Evolutionary conservation across 2,113 vertebrate genomes (phyloP), one percentile per base, ranked within the genome.

Genomic region (Apus apus): DNA sequence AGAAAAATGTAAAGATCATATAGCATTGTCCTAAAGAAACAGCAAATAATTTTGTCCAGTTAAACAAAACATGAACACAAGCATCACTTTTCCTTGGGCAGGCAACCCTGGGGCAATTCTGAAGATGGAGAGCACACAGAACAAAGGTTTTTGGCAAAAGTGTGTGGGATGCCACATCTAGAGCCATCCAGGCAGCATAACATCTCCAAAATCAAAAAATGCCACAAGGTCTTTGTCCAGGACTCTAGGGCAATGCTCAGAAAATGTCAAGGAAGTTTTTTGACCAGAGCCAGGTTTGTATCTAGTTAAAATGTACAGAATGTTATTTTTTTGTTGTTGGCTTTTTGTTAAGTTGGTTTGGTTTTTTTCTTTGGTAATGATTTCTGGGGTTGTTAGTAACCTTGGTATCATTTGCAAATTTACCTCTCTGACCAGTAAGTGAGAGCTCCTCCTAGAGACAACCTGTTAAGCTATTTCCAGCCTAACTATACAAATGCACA

Each of bases 211-310:
- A 76, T 56, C 8, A 58, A 79, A 82, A 58, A 0, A 1, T 56
- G 7, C 19, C 5, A 9, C 19, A 73, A 56, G 23, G 15, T 61
- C 48, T 80, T 74, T 67, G 17, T 2, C 34, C 38, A 82, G 20
- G 13, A 50, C 11, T 18, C 2, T 58, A 30, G 1, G 70, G 19
- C 3, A 46, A 11, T 1, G 2, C 8, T n/a, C 8, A 40, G 15
- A 77, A 82, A 81, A 25, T 15, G 27, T 43, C 32, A 65, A 48
- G 13, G 13, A 25, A 64, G 13, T 58, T 12, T 64, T 43, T 27
- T 74, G 38, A 60, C 38, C 22, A 64, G 11, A 79, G 7, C 2
- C 8, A 66, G 13, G 5, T 77, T 91, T 54, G 61, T n/a, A 40
- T 32, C 64, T 8, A 73, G 51, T 32, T 50, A 70, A 74, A 92